Evolutionary conservation across 2,797 vertebrate genomes (phyloP), one percentile per base, ranked within the genome.

Genomic region (Neoniphon sammara): DNA sequence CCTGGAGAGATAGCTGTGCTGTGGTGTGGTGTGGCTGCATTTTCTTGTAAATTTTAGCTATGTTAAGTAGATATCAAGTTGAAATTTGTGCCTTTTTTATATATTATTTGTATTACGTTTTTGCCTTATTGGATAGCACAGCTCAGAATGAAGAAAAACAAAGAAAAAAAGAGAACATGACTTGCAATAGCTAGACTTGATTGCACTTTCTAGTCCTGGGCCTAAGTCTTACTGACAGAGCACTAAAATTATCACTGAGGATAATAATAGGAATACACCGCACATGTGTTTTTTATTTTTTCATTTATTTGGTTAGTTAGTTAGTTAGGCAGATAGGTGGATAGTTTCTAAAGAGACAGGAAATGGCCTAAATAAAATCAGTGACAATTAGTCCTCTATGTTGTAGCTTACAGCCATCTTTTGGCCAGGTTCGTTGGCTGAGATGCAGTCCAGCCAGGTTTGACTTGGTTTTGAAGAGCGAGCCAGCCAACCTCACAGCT

Each of bases 381-480:
- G 34, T 65, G 42, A 60, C 58, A 53, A 18, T 54, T 7, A 27
- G 14, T 54, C 23, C 25, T 14, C 23, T 25, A 27, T 21, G 27
- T 18, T 68, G 53, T 42, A 30, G n/a, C 0, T 1, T 57, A 25
- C 57, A 50, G 27, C 12, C 44, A 34, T 34, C n/a, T 50, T 56
- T 59, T 78, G 39, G 21, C 59, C 55, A 44, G 6, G 17, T 56
- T 62, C 42, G 34, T 59, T 54, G 5, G 2, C 59, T 74, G n/a
- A 66, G 36, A 72, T 78, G 36, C 58, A 55, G 58, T 60, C 15
- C 20, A 57, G 31, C 65, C 30, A 70, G 56, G 64, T 77, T 63
- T 70, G 60, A 53, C 57, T 60, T 47, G 54, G 36, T 73, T 69
- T 23, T 30, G 36, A 39, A 39, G 36, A 39, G 36, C 36, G 9